Percentiles rank a stretch among this genome's conserved stretches.
These are phyloP conservation scores for Drosophila putrida DNA, from an alignment of 2,888 invertebrate species.

Conservation along the genomic window DNA sequence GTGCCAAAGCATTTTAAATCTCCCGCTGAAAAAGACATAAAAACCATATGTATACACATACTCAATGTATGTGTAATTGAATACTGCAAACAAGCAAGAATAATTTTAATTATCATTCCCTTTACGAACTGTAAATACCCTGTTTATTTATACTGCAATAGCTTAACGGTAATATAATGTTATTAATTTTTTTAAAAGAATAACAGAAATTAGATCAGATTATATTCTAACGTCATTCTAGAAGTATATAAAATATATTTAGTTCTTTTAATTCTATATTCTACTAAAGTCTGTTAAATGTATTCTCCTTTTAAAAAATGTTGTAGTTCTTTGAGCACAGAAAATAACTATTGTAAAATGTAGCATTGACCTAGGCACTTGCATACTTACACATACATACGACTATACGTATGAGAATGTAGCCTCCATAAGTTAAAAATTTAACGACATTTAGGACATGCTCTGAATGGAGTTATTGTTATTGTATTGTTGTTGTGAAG, in stretches of 20 bases:
- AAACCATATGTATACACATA: neutral
- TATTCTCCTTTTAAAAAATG: too few species aligned
- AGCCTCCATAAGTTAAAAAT: conserved; percentile 39
- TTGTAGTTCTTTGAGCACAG: neutral
- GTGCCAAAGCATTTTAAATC: conserved; percentile 48
- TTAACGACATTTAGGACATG: conserved; percentile 57
- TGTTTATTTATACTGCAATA: too few species aligned
- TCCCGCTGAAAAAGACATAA: conserved; percentile 8
- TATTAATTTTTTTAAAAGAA: too few species aligned
- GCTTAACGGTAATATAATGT: too few species aligned
- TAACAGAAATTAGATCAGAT: too few species aligned
- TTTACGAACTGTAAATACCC: conserved; percentile 17
- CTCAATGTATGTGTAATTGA: neutral
- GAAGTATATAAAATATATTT: too few species aligned
- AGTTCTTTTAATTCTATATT: too few species aligned
- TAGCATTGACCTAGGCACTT: conserved; percentile 44
- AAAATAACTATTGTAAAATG: neutral
- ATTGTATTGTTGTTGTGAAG: conserved; percentile 3
- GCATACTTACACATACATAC: neutral
- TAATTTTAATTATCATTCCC: neutral
- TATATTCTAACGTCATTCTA: too few species aligned
- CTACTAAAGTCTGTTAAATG: too few species aligned
- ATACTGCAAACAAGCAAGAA: neutral
- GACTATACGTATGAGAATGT: neutral
- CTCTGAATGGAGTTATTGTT: conserved; percentile 13